Conservation (phyloP, 2,888 invertebrate species). For the Geophilus truncorum region DNA sequence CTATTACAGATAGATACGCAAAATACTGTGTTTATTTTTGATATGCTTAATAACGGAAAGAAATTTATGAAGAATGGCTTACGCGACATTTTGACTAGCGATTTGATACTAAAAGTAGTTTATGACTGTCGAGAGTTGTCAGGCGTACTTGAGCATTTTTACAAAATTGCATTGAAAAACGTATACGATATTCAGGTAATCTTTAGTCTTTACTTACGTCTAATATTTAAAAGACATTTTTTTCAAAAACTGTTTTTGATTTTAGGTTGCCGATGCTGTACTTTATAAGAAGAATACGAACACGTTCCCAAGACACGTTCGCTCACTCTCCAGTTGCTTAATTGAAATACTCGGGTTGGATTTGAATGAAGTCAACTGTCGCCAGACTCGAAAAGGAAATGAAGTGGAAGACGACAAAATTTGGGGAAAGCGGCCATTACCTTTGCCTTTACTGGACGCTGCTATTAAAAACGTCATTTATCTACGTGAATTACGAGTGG, state of each 20-base stretch:
- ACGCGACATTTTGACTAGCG: not conserved
- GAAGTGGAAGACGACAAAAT: not conserved
- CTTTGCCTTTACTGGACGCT: not conserved
- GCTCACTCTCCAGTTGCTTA: not conserved
- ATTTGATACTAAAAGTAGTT: not conserved
- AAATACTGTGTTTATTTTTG: not conserved
- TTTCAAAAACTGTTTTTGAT: not conserved
- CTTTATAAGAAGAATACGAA: not conserved
- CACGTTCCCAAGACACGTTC: not conserved
- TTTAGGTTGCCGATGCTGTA: not conserved
- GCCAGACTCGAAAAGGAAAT: not conserved
- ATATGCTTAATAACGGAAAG: not conserved
- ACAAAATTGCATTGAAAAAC: not conserved
- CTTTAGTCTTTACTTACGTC: not conserved
- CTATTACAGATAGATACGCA: not conserved
- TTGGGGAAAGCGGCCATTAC: not conserved
- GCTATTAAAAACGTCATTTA: not conserved
- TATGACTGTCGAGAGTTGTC: not conserved
- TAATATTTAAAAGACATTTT: not conserved
- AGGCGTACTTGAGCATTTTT: not conserved
- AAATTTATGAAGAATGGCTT: not conserved
- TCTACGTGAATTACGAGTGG: not conserved
- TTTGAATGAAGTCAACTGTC: not conserved
- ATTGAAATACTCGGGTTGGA: not conserved
- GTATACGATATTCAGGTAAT: not conserved